These are phyloP conservation scores for Harpegnathos saltator DNA, from an alignment of 1,140 invertebrate species.

Conservation along the genomic window DNA sequence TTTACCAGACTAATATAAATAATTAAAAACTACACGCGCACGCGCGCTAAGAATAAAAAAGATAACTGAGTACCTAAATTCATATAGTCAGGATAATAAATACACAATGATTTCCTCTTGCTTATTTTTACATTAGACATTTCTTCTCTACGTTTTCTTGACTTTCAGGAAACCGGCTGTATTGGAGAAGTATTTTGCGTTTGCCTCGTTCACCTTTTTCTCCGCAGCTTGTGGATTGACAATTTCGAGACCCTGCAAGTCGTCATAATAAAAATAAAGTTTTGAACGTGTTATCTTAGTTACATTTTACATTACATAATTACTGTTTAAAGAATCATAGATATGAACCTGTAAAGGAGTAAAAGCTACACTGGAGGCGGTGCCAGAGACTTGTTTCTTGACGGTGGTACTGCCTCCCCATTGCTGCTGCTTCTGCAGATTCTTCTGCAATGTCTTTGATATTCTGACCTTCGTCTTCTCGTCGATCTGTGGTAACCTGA, in stretches of 20 bases:
- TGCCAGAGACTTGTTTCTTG: conserved; percentile 97
- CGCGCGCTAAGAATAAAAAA: no score
- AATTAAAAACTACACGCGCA: no score
- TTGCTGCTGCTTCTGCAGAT: conserved; percentile 96
- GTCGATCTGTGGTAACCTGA: conserved; percentile 97
- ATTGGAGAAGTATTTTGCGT: conserved; percentile 98
- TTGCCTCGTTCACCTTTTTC: conserved; percentile 94
- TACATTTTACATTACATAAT: neutral
- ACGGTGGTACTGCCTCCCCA: conserved; percentile 98
- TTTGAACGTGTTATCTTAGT: neutral
- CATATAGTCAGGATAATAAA: neutral
- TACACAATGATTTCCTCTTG: neutral
- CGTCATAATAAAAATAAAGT: neutral
- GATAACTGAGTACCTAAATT: no score
- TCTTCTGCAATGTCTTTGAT: conserved; percentile 98
- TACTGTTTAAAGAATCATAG: neutral
- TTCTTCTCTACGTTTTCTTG: conserved; percentile 83
- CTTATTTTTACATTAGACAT: conserved; percentile 9
- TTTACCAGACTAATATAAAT: no score
- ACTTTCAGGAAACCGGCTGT: conserved; percentile 95
- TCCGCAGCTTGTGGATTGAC: conserved; percentile 99
- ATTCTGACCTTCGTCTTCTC: conserved; percentile 99
- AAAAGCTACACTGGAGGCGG: conserved; percentile 98
- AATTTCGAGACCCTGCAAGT: conserved; percentile 95
- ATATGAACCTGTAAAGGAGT: conserved; percentile 93